Base-by-base conservation (phyloP, 35 echinoderm and acorn worm genomes). In the Diadema setosum region DNA sequence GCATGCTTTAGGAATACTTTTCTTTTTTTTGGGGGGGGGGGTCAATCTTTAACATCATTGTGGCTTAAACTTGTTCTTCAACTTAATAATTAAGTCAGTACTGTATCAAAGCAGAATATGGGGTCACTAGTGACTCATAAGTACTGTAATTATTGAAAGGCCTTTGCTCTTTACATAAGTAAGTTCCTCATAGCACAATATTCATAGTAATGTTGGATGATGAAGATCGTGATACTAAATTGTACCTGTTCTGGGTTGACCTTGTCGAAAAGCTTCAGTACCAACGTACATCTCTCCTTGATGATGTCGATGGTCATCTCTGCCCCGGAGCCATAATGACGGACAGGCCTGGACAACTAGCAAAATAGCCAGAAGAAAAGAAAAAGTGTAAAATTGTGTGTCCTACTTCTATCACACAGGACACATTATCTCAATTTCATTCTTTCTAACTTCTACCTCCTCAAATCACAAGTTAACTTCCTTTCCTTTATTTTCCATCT, bases 251-350 rank as follows among this genome's bases (percentile, higher is more conserved):
- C 96, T 65, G 81, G 92, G 85, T 92, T 84, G 69, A 99, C 86
- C 87, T 99, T 99, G 65, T 99, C 96, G 74, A 89, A 99, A 50
- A 99, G 88, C 81, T 90, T 99, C 17, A 99, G 80, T 32, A 99
- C 87, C 30, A 88, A 52, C 15, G 93, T 35, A 40, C 90, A 86
- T 83, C 96, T 80, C 46, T 91, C 96, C 88, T 89, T 39, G 39
- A 99, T 91, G 63, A 89, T 87, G 24, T 82, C 82, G 69, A 99
- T 91, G 33, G 92, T 99, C 67, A 90, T 46, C 36, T 91, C 92
- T 45, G 96, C 91, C 16, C 91, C 50, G 44, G 91, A 93, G 46
- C 87, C 92, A 92, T 94, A 99, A 36, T 94, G 74, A 24, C 96
- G 86, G 8, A 97, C 81, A n/a, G 73, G 9, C 21, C 35, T 44